Evolutionary conservation across 2,113 vertebrate genomes (phyloP).

Genomic region (Parus major): DNA sequence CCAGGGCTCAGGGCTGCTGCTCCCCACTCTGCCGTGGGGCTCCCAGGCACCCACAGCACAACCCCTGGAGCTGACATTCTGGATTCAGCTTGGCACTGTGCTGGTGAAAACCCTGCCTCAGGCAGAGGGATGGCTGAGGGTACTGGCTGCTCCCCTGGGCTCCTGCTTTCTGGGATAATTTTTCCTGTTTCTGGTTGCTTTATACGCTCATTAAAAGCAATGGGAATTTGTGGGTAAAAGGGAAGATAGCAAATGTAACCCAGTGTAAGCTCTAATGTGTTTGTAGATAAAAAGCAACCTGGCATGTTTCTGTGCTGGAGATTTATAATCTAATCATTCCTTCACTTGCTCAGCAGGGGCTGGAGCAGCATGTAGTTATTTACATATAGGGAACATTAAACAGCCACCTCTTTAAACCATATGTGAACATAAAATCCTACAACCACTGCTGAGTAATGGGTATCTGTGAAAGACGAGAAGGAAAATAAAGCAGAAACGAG

Average conservation of each 20-base stretch:
- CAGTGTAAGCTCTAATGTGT: background rate
- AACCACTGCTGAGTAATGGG: slow-evolving; percentile 5
- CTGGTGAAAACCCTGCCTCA: background rate
- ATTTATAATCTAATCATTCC: slow-evolving; percentile 15
- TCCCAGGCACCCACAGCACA: background rate
- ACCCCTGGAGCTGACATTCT: rapidly evolving
- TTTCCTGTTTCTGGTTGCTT: background rate
- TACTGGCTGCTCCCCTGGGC: background rate
- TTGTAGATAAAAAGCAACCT: slow-evolving; percentile 16
- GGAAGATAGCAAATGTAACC: background rate
- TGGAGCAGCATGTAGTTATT: slow-evolving; percentile 41
- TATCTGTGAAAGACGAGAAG: background rate
- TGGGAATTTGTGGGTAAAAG: background rate
- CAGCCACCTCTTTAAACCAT: slow-evolving; percentile 43
- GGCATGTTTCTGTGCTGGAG: background rate
- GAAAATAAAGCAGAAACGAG: background rate
- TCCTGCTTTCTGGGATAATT: background rate
- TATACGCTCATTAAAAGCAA: background rate
- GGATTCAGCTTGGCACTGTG: rapidly evolving
- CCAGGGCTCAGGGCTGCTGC: background rate
- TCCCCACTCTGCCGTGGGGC: background rate
- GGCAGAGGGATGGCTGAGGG: background rate
- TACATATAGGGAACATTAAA: slow-evolving; percentile 57
- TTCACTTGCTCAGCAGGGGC: slow-evolving; percentile 6
- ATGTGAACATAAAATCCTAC: slow-evolving; percentile 30